Conservation (phyloP, 2,797 vertebrate species). For the Chanos chanos region DNA sequence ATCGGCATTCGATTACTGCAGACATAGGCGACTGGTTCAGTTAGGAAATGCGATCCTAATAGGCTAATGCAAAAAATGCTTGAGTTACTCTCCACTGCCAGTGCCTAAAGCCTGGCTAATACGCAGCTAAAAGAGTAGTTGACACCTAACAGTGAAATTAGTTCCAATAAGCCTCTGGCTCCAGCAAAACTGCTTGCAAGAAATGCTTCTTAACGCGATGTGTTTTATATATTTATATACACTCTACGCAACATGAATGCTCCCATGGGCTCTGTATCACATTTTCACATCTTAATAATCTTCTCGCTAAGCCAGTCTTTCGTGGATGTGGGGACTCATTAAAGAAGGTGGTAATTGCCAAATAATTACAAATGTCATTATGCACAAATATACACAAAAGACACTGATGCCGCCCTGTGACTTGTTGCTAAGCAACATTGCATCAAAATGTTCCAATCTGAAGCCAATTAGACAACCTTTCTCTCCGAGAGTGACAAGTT, state of each 20-base stretch:
- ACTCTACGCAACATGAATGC: slow-evolving; percentile 4
- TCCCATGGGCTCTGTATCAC: slow-evolving; percentile 14
- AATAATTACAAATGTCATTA: slow-evolving; percentile 50
- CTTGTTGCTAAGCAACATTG: slow-evolving; percentile 70
- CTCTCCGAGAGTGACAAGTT: slow-evolving; percentile 55
- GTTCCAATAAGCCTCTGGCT: slow-evolving; percentile 3
- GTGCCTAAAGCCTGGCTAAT: slow-evolving; percentile 1
- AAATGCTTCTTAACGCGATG: not conserved
- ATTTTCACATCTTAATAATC: slow-evolving; percentile 17
- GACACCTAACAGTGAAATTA: slow-evolving; percentile 21
- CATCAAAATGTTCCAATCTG: slow-evolving; percentile 52
- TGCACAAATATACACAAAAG: slow-evolving; percentile 36
- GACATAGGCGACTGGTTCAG: slow-evolving; percentile 15
- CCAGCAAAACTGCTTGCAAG: slow-evolving; percentile 13
- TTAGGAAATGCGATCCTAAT: slow-evolving; percentile 6
- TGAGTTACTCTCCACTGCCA: not conserved
- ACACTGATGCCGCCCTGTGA: slow-evolving; percentile 24
- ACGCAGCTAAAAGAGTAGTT: not conserved
- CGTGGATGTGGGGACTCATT: slow-evolving; percentile 8
- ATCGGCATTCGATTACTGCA: slow-evolving; percentile 16
- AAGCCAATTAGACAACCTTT: slow-evolving; percentile 64
- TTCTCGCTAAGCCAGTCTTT: not conserved
- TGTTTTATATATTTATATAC: not conserved
- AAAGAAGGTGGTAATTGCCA: slow-evolving; percentile 40
- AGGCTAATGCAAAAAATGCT: not conserved